Base-by-base conservation (phyloP, 1,140 invertebrate species). In the Drosophila asahinai region DNA sequence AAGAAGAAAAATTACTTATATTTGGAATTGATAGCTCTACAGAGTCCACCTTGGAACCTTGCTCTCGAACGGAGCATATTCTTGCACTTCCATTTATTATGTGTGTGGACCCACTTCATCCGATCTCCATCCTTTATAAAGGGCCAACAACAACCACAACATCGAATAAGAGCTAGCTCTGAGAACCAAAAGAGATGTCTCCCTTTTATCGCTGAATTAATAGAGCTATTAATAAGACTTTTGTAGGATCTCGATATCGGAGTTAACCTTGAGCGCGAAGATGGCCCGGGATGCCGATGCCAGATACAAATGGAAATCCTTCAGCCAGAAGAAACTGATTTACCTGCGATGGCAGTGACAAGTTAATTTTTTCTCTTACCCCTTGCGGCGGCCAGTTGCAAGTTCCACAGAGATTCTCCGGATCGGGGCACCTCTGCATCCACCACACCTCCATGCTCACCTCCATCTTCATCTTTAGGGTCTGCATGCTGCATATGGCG, bases 181-280 rank as follows among this genome's bases (percentile, higher is more conserved):
- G 57, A 25, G 22, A 68, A 40, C 47, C 38, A 47, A 80, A 15
- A 65, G 68, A 84, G 75, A 76, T 81, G 75, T 77, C 60, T 66
- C 43, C 33, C 71, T 80, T 74, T 90, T 82, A 91, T 91, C 82
- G 64, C 55, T 77, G 79, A 80, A 91, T 90, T 86, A 90, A 90
- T 90, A 80, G 79, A 91, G 71, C 86, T 77, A 90, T 90, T 90
- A 90, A 90, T 86, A 90, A 90, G 81, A 72, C 86, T 86, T 90
- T 90, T 90, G 81, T 90, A 61, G 63, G 57, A 73, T 73, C 52
- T 68, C 68, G 64, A 75, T 76, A 80, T 84, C 61, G 74, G 70
- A 51, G 48, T 45, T 78, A 82, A 71, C 86, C 84, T 89, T 90
- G 65, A 52, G 27, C 60, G 42, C 25, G 25, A 43, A 60, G 60